Percentiles rank a stretch among this genome's conserved stretches.
Conservation (phyloP, 2,797 vertebrate genomes). For the Centroberyx gerrardi region DNA sequence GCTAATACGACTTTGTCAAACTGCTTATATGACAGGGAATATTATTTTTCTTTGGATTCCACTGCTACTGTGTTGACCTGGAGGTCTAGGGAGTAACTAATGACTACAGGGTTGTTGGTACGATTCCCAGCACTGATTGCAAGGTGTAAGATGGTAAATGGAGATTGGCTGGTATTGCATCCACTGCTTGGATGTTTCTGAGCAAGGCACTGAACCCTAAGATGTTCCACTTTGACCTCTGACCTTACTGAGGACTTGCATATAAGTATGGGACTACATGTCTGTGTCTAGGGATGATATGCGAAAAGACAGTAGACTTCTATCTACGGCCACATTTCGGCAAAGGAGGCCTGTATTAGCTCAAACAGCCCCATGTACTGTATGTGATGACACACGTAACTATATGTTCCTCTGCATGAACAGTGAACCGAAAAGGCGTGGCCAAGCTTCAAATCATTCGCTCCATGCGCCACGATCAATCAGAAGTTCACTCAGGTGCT, state of each 20-base stretch:
- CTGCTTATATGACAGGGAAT: background rate
- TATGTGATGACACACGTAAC: background rate
- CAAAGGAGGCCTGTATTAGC: background rate
- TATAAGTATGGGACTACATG: background rate
- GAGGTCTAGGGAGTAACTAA: background rate
- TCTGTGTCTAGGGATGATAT: background rate
- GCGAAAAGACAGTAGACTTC: too few relatives aligned
- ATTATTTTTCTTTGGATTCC: background rate
- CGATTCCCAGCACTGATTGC: background rate
- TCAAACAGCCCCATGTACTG: background rate
- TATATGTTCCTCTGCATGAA: background rate
- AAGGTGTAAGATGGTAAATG: background rate
- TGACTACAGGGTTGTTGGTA: background rate
- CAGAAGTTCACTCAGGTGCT: slow-evolving; percentile 33
- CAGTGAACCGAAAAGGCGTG: background rate
- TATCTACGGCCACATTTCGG: background rate
- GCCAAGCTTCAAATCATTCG: background rate
- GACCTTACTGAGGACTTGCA: background rate
- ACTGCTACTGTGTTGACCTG: background rate
- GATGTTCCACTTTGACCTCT: background rate
- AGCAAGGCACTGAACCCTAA: background rate
- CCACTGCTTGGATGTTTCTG: background rate
- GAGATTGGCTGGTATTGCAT: background rate
- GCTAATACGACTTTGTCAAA: background rate
- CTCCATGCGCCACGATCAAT: slow-evolving; percentile 4